Evolutionary conservation across 1,140 invertebrate species (phyloP).

Genomic region (Trichomalopsis sarcophagae): DNA sequence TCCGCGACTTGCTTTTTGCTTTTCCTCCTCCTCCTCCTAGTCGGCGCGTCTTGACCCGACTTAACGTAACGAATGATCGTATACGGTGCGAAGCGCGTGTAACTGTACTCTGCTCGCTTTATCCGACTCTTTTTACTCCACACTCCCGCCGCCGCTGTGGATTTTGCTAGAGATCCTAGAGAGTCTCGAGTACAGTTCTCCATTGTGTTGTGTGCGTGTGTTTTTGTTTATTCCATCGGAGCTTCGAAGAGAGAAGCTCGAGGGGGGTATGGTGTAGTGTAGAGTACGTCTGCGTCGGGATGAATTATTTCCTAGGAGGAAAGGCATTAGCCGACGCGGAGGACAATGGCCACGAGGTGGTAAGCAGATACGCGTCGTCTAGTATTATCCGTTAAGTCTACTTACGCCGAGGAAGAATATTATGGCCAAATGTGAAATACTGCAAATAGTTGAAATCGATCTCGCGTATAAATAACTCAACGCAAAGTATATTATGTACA

Average conservation of each 20-base stretch:
- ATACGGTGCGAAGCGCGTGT: slow-evolving; percentile 51
- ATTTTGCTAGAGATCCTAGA: background rate
- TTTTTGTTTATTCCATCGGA: no score
- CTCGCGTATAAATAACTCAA: background rate
- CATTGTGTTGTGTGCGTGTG: background rate
- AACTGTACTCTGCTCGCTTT: slow-evolving; percentile 61
- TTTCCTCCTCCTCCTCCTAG: background rate
- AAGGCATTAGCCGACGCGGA: background rate
- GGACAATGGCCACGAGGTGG: background rate
- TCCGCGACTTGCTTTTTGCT: slow-evolving; percentile 1
- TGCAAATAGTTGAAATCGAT: slow-evolving; percentile 4
- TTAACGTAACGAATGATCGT: slow-evolving; percentile 55
- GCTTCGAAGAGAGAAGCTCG: no score
- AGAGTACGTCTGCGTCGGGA: background rate
- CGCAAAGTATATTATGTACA: background rate
- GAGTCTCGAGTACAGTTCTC: background rate
- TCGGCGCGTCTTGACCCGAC: slow-evolving; percentile 55
- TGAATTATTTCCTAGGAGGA: background rate
- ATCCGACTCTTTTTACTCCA: slow-evolving; percentile 31
- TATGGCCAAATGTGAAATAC: background rate
- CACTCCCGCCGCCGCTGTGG: no score
- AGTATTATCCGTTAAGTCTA: background rate
- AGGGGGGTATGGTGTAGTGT: no score
- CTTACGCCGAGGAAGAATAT: background rate
- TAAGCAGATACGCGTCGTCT: background rate